Base-by-base conservation (phyloP, 2,113 vertebrate genomes). In the Neomonachus schauinslandi region DNA sequence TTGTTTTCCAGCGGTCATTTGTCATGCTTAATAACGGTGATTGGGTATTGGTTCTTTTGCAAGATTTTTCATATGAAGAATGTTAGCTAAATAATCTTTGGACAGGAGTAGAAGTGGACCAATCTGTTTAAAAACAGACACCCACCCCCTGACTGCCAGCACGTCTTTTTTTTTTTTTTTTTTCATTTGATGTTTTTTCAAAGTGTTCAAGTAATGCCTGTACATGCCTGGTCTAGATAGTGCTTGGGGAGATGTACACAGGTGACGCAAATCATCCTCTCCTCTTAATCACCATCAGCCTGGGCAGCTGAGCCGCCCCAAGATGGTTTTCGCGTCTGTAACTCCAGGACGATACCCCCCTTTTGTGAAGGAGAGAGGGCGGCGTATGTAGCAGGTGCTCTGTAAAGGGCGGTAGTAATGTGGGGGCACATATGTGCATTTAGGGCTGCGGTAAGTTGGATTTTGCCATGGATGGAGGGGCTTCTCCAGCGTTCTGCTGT, bases 401-500 rank as follows among this genome's bases (percentile, higher is more conserved):
- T 24, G 12, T 33, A 28, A 22, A 19, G 10, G 26, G 39, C 1
- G 1, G 46, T 59, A 31, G 26, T 11, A 2, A 7, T 7, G 21
- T 36, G 53, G 65, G 28, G 51, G 31, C 49, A 28, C 59, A 0
- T 22, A 2, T 8, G 5, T 49, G 2, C 2, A 0, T 7, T 4
- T 4, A 26, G 26, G 79, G 55, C 81, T 28, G 36, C 51, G 7
- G 22, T 39, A 16, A 16, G 39, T 59, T 51, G n/a, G 26, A 69
- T 88, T 67, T 72, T 61, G 72, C 72, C 57, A 3, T 21, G 26
- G 36, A 49, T 26, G 55, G 16, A 77, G 42, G 57, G 24, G 7
- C 63, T 46, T 71, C 46, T 74, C 33, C 10, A 36, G 2, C 14
- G 39, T 95, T 59, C 16, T 1, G 7, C n/a, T 42, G 2, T 1